phyloP scores from a whole-genome alignment of 1,140 invertebrate species.

The Ceratoteleas bidentatus region DNA sequence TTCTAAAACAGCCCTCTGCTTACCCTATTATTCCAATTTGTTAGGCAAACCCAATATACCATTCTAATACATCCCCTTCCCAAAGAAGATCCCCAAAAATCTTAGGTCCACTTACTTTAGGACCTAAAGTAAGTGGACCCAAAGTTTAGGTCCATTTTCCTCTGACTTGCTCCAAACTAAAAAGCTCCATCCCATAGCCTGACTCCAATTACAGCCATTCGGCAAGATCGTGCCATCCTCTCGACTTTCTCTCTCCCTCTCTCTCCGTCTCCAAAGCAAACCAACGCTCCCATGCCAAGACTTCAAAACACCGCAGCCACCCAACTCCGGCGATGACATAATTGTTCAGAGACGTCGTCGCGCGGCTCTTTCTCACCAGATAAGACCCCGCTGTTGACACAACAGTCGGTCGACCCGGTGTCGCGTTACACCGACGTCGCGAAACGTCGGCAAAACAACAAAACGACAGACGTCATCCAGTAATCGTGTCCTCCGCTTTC shows the following conservation, averaged over 20 bases:
- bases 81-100: too few species aligned
- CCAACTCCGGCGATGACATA: slow-evolving; percentile 44
- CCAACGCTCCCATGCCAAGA: background rate
- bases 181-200: background rate
- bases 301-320: background rate
- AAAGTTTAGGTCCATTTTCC: too few species aligned
- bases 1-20: too few species aligned
- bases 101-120: too few species aligned
- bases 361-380: slow-evolving; percentile 56
- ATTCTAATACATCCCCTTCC: too few species aligned
- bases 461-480: too few species aligned
- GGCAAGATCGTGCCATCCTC: background rate
- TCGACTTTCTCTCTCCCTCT: too few species aligned
- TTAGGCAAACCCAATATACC: too few species aligned
- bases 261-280: background rate
- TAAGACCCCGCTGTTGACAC: slow-evolving; percentile 67
- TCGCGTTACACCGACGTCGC: slow-evolving; percentile 58
- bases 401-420: slow-evolving; percentile 62
- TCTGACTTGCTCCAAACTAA: too few species aligned
- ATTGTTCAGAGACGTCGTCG: slow-evolving; percentile 51
- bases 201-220: slow-evolving; percentile 8
- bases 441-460: slow-evolving; percentile 60
- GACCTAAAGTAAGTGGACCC: too few species aligned
- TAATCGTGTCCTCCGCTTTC: slow-evolving; percentile 56
- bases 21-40: too few species aligned